Evolutionary conservation across 2,888 invertebrate species (phyloP), one percentile per base, ranked within the genome.

Genomic region (Crepidodera aurea): DNA sequence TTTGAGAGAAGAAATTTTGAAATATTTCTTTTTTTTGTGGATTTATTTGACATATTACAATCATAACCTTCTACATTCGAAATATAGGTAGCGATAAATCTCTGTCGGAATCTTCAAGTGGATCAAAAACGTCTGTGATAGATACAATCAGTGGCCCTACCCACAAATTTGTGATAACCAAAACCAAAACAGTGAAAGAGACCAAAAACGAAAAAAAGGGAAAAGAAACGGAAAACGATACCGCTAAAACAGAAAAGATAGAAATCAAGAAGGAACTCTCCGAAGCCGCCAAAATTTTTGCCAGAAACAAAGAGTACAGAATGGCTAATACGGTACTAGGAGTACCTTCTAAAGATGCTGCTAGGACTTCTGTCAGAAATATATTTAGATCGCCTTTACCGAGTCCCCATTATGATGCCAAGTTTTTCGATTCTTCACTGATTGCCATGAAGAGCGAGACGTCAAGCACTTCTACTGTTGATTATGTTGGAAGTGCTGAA

Each of bases 391-490:
- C 84, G 39, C 83, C 84, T 1, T 73, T 84, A 63, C 82, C 82
- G 19, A 84, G 85, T 74, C 89, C 88, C 1, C 93, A 93, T 80
- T 84, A 89, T 66, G 92, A 92, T 80, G 90, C 90, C 75, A 84
- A 89, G 68, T 93, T 91, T 83, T 93, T 93, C 77, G 93, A 93
- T 81, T 89, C 89, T 70, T 91, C 91, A 67, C 83, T 93, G 69
- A 88, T 93, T 72, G 92, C 91, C 81, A 91, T 93, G 81, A 90
- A 91, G 77, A 89, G 88, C 70, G 86, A 85, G 58, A 88, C 88
- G n/a, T 87, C 87, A 65, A 88, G 85, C 69, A 81, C 82, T 55
- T 82, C 85, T 39, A 85, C 87, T 0, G 78, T 88, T 42, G 87
- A 87, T 71, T 82, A 83, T 66, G 81, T 81, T 66, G 84, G 83